Percentiles rank a stretch among this genome's conserved stretches.
phyloP scores from a whole-genome alignment of 2,888 invertebrate genomes.

The Ormyrus labotus region DNA sequence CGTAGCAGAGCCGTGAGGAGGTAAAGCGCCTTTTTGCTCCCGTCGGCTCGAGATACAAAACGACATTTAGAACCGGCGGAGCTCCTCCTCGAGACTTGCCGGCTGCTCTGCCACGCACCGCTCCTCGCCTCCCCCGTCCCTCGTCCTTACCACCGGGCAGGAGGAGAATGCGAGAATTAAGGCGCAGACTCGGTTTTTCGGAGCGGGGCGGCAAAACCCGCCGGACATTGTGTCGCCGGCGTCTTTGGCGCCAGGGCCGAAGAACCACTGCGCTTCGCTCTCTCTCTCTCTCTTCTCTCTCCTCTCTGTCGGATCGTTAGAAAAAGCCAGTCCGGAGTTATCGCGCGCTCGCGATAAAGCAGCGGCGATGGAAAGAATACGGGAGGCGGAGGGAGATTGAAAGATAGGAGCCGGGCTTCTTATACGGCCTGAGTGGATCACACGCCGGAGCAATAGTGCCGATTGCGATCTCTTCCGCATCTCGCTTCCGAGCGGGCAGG shows the following conservation, averaged over 20 bases:
- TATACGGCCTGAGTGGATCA: neutral
- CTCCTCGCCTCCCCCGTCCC: neutral
- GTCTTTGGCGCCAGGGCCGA: conserved; percentile 39
- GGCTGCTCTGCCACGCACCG: conserved; percentile 18
- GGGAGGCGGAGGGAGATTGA: conserved; percentile 16
- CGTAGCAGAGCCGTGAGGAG: conserved; percentile 53
- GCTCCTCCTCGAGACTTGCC: conserved; percentile 35
- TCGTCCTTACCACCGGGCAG: neutral
- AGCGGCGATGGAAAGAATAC: conserved; percentile 8
- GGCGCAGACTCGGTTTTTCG: conserved; percentile 39
- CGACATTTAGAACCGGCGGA: conserved; percentile 51
- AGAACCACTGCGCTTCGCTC: neutral
- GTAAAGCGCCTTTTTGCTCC: conserved; percentile 48
- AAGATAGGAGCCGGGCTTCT: conserved; percentile 10
- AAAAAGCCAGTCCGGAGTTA: conserved; percentile 17
- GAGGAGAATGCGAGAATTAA: conserved; percentile 47
- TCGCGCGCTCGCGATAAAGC: neutral
- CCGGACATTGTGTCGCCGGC: conserved; percentile 57
- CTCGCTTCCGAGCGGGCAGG: neutral
- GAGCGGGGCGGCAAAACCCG: conserved; percentile 54
- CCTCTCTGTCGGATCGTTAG: conserved; percentile 1
- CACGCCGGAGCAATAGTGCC: neutral
- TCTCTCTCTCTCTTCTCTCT: neutral
- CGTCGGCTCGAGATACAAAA: conserved; percentile 48
- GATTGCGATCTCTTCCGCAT: conserved; percentile 38